These are phyloP conservation scores for Pyralis farinalis DNA, from an alignment of 2,888 invertebrate species.

Conservation along the genomic window DNA sequence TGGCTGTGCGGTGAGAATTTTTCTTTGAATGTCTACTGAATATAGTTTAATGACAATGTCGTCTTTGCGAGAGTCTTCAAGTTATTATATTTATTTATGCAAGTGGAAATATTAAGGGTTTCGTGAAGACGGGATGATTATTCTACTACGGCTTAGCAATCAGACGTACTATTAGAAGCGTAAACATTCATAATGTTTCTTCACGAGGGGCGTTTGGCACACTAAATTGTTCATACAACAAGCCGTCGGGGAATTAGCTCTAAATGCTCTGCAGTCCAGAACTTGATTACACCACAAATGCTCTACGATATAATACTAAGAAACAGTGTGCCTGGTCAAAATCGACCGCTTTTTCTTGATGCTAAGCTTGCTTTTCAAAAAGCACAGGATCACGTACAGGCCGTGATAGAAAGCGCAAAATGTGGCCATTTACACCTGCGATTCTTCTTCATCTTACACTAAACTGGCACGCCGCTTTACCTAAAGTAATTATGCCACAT, in stretches of 20 bases:
- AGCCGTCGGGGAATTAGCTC: conserved; percentile 74
- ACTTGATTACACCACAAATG: conserved; percentile 62
- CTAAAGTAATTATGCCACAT: conserved; percentile 76
- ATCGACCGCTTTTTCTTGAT: conserved; percentile 46
- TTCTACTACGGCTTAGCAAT: conserved; percentile 18
- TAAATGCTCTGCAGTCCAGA: conserved; percentile 70
- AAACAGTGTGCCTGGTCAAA: conserved; percentile 44
- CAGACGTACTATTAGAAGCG: conserved; percentile 47
- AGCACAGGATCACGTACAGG: conserved; percentile 26
- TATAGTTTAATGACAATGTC: conserved; percentile 35
- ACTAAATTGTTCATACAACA: conserved; percentile 79
- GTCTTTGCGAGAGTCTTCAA: conserved; percentile 21
- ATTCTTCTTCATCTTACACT: conserved; percentile 78
- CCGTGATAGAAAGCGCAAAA: conserved; percentile 71
- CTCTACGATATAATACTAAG: conserved; percentile 48
- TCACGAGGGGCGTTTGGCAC: conserved; percentile 64
- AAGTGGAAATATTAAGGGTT: conserved; percentile 21
- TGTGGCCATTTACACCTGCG: conserved; percentile 74
- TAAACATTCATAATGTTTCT: conserved; percentile 70
- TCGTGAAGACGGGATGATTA: conserved; percentile 6
- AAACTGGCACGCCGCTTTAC: conserved; percentile 70
- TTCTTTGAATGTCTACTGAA: conserved; percentile 41
- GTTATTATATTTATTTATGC: conserved; percentile 27
- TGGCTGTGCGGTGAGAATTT: conserved; percentile 55
- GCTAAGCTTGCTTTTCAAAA: conserved; percentile 45